Conservation (phyloP, 2,113 vertebrate species). For the Platanista minor region DNA sequence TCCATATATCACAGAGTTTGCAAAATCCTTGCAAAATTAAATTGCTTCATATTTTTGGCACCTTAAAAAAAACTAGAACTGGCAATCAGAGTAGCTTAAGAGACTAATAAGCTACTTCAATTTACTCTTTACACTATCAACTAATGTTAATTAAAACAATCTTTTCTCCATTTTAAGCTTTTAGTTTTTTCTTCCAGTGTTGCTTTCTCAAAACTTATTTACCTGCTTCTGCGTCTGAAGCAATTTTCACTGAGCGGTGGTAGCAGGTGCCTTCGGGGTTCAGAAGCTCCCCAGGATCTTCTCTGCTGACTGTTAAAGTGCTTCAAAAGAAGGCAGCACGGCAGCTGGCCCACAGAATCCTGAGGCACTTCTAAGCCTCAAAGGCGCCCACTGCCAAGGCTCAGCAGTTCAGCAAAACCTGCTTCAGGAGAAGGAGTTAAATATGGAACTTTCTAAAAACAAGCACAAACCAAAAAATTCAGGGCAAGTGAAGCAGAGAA, state of each 20-base stretch:
- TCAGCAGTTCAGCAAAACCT: constrained; percentile 74
- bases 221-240: constrained; percentile 70
- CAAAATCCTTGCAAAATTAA: constrained; percentile 37
- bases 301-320: constrained; percentile 62
- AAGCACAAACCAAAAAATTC: constrained; percentile 46
- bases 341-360: constrained; percentile 65
- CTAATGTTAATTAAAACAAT: not conserved
- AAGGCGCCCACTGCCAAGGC: constrained; percentile 76
- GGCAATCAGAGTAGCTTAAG: not conserved
- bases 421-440: constrained; percentile 71
- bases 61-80: not conserved
- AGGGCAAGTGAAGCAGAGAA: constrained; percentile 17
- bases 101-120: not conserved
- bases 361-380: constrained; percentile 75
- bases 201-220: constrained; percentile 41
- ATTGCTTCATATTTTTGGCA: not conserved
- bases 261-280: constrained; percentile 76
- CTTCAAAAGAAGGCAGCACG: constrained; percentile 65
- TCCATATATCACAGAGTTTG: not conserved
- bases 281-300: constrained; percentile 75
- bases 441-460: constrained; percentile 59
- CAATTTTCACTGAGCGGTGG: constrained; percentile 75
- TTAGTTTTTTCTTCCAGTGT: not conserved
- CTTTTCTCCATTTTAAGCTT: not conserved
- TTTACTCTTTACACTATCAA: not conserved